Base-by-base conservation (phyloP, 2,113 vertebrate genomes). In the Silurus asotus region DNA sequence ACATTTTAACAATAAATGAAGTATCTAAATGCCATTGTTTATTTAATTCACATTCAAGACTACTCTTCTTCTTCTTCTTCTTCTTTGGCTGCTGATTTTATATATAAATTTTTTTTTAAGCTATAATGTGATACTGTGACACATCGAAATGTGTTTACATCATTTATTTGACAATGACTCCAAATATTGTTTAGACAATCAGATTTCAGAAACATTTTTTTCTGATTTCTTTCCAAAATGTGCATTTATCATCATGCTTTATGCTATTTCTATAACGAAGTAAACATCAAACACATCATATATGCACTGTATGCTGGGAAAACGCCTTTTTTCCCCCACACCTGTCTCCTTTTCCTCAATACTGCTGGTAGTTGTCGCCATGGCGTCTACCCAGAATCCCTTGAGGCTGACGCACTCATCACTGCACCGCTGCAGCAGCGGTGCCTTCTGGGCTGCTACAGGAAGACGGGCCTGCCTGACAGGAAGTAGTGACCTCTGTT, bases 401-500 rank as follows among this genome's bases (percentile, higher is more conserved):
- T 19, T 9, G 49, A 64, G 75, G 77, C 25, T 84, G 78, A 53
- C 2, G n/a, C n/a, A 48, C 69, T 84, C 75, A 83, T 83, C 76
- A 37, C 15, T 83, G 83, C 51, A 20, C 37, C 19, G 13, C 61
- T 77, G n/a, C 49, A 56, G 84, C 65, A 69, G 58, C 28, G 59
- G 49, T 76, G 76, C 78, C 82, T 87, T 77, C 59, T 56, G 85
- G 61, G 77, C 7, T 28, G 2, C 59, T 15, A 78, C 77, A 89
- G 86, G 88, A 89, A 86, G 70, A 75, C 55, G 61, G 51, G 84
- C 62, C 75, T 62, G 72, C 48, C 87, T 77, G 84, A 56, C 80
- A 88, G 89, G 89, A 89, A 77, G 69, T 89, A 77, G 76, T 89
- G 51, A 72, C 62, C 77, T 83, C 20, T 59, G 28, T 88, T 84